These are phyloP conservation scores for Pangasius larnaudii DNA, from an alignment of 2,797 vertebrate genomes.

Conservation along the genomic window DNA sequence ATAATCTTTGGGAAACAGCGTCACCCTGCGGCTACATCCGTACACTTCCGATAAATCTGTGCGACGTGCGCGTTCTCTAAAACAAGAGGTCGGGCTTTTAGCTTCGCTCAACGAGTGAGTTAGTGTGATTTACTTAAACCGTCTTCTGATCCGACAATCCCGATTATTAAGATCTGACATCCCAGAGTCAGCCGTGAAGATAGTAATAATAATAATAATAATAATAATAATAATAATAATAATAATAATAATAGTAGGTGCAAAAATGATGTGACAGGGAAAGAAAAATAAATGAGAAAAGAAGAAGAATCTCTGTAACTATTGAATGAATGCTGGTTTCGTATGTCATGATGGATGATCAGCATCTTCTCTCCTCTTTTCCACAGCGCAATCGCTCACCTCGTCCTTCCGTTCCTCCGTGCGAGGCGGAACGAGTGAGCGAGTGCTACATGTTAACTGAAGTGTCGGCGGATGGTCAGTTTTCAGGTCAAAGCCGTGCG, in stretches of 20 bases:
- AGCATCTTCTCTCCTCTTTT: slow-evolving; percentile 4
- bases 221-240: slow-evolving; percentile 48
- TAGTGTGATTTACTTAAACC: slow-evolving; percentile 42
- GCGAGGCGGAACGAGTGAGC: background rate
- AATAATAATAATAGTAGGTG: slow-evolving; percentile 47
- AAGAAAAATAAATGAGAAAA: slow-evolving; percentile 13
- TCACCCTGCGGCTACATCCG: slow-evolving; percentile 52
- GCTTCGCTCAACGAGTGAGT: slow-evolving; percentile 18
- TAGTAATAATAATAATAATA: slow-evolving; percentile 48
- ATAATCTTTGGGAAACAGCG: slow-evolving; percentile 41
- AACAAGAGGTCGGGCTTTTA: slow-evolving; percentile 18
- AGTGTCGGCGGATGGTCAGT: slow-evolving; percentile 8
- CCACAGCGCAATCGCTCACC: background rate
- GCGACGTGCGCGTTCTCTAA: slow-evolving; percentile 4
- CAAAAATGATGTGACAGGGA: slow-evolving; percentile 37
- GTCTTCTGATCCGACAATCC: background rate
- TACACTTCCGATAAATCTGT: slow-evolving; percentile 39
- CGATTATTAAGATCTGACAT: slow-evolving; percentile 28
- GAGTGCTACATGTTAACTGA: background rate
- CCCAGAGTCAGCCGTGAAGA: slow-evolving; percentile 37
- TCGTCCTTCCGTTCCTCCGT: slow-evolving; percentile 7
- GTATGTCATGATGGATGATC: background rate
- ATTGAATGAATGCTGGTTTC: slow-evolving; percentile 12
- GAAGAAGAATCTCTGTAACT: slow-evolving; percentile 13
- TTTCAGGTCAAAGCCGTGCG: background rate